phyloP scores from a whole-genome alignment of 1,140 invertebrate species.

The Papilio polyxenes region DNA sequence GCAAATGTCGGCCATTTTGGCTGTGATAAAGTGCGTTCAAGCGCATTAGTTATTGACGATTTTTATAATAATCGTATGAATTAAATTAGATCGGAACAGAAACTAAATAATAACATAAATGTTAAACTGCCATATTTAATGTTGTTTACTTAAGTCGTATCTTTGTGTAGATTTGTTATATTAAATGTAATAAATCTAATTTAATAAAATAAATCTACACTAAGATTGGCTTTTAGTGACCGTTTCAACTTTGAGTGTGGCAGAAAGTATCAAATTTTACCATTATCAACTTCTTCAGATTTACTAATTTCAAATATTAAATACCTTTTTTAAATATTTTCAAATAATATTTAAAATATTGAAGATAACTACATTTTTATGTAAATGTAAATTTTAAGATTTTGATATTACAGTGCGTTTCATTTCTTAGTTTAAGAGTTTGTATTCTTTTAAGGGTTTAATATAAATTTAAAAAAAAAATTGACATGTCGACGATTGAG shows the following conservation, averaged over 20 bases:
- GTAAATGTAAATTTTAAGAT: background rate
- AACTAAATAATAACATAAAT: too few relatives aligned
- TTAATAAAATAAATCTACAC: too few relatives aligned
- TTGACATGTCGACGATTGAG: background rate
- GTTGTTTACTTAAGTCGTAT: too few relatives aligned
- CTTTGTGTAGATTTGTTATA: too few relatives aligned
- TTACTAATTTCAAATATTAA: too few relatives aligned
- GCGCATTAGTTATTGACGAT: conserved; percentile 41
- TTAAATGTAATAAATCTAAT: too few relatives aligned
- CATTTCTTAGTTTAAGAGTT: conserved; percentile 19
- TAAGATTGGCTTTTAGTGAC: too few relatives aligned
- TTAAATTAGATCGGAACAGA: background rate
- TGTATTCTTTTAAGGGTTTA: background rate
- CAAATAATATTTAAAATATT: background rate
- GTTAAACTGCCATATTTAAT: too few relatives aligned
- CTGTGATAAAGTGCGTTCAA: conserved; percentile 63
- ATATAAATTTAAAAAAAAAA: background rate
- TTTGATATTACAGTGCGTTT: background rate
- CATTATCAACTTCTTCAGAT: too few relatives aligned
- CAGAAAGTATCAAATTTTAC: too few relatives aligned
- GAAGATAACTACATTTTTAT: background rate
- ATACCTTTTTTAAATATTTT: background rate
- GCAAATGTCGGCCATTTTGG: conserved; percentile 63
- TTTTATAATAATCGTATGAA: background rate
- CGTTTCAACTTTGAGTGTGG: too few relatives aligned